Evolutionary conservation across 1,140 invertebrate species (phyloP).

Genomic region (Teleopsis dalmanni): DNA sequence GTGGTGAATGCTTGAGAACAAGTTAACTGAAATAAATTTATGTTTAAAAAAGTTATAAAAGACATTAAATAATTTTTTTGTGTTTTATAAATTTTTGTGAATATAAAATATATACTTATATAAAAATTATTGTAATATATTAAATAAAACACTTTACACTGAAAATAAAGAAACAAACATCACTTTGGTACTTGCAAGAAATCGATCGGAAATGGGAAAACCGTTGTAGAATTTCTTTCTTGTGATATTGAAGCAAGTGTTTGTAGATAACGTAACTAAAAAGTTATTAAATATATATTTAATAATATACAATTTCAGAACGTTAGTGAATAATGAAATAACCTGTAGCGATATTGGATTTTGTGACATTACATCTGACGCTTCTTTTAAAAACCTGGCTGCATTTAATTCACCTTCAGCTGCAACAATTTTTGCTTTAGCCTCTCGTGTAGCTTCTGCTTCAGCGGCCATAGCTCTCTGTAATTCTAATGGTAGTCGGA

Average conservation of each 20-base stretch:
- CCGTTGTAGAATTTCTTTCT: constrained; percentile 94
- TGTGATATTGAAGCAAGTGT: constrained; percentile 89
- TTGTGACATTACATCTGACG: constrained; percentile 83
- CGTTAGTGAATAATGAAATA: background rate
- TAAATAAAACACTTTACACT: too few relatives aligned
- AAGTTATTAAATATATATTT: background rate
- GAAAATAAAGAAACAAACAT: too few relatives aligned
- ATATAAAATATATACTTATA: too few relatives aligned
- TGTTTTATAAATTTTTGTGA: too few relatives aligned
- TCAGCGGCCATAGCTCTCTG: constrained; percentile 81
- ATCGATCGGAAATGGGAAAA: constrained; percentile 91
- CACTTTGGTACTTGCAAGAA: constrained; percentile 18
- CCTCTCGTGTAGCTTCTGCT: constrained; percentile 67
- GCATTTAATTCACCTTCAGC: constrained; percentile 83
- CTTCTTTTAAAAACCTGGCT: constrained; percentile 79
- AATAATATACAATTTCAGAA: background rate
- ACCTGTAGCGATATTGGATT: constrained; percentile 83
- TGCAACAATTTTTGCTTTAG: constrained; percentile 68
- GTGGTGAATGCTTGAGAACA: constrained; percentile 49
- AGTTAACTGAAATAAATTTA: too few relatives aligned
- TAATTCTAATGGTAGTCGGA: constrained; percentile 70
- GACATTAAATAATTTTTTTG: background rate
- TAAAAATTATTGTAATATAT: too few relatives aligned
- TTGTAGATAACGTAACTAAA: constrained; percentile 50
- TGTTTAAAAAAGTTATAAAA: background rate